Evolutionary conservation across 2,888 invertebrate genomes (phyloP), one percentile per base, ranked within the genome.

Genomic region (Eueremaeus valkanovi): DNA sequence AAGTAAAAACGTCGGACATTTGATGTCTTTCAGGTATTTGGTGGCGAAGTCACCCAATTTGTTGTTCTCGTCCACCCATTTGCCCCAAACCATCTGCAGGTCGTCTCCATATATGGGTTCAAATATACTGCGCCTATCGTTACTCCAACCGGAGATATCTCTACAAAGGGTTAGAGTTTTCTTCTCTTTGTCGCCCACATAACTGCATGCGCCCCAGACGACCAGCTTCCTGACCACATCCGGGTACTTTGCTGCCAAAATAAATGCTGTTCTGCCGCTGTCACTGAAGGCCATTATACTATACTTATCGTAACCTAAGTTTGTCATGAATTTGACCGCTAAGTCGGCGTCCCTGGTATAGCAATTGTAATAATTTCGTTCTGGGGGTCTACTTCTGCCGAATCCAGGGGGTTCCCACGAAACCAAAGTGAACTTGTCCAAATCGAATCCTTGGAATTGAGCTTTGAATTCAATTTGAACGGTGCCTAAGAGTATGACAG

Each of bases 271-370:
- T 61, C 89, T 90, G 1, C 92, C 94, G 36, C 95, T 95, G 84
- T 93, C 93, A 84, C 92, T 92, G 92, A 93, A 95, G 0, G 95
- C 95, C 76, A 94, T 81, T 16, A 93, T 80, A 0, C 92, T 92
- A 83, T 89, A 92, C 79, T 88, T 88, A 0, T 86, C 81, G 55
- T 89, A 85, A 1, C 88, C 87, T 13, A 94, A 82, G 61, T 85
- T 49, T 16, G 73, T 72, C 75, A 84, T 81, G 27, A 84, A 76
- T 40, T 78, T 79, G 33, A 81, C 81, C 3, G 81, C 83, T 78
- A 81, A 80, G 21, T 82, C 81, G 40, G 84, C 83, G 81, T 84
- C 84, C 63, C 82, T 76, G 58, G 81, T 80, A n/a, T 83, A 79
- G 76, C 81, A 84, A 73, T 82, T 79, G 3, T 80, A 33, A 73